Evolutionary conservation across 1,140 invertebrate genomes (phyloP).

Genomic region (Macrobrachium nipponense): DNA sequence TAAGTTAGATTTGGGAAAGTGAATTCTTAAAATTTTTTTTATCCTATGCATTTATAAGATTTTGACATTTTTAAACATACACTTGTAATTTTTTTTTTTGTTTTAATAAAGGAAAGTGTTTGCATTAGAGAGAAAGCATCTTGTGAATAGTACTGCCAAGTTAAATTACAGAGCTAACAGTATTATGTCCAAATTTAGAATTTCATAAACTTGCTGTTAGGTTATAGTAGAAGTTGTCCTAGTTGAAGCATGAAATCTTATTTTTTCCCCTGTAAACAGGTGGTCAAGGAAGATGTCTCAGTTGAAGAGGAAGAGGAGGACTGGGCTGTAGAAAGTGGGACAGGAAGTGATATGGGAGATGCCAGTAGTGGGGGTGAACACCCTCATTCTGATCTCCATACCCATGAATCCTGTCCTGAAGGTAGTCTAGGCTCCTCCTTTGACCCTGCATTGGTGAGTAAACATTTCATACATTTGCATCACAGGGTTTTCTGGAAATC

Average conservation of each 20-base stretch:
- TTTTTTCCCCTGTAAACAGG: constrained; percentile 23
- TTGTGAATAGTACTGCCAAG: too few species aligned
- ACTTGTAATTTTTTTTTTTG: too few species aligned
- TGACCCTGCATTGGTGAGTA: constrained; percentile 64
- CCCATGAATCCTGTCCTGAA: constrained; percentile 56
- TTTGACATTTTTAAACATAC: too few species aligned
- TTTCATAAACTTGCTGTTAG: too few species aligned
- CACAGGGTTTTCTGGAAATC: neutral
- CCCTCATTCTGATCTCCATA: constrained; percentile 33
- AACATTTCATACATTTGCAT: constrained; percentile 9
- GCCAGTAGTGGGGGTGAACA: constrained; percentile 53
- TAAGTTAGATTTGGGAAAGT: too few species aligned
- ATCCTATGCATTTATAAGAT: too few species aligned
- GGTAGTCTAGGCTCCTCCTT: constrained; percentile 61
- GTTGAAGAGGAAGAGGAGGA: constrained; percentile 61
- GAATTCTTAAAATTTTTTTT: too few species aligned
- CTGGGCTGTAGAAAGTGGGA: constrained; percentile 54
- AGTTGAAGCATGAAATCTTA: neutral
- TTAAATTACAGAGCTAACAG: too few species aligned
- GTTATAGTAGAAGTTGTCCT: too few species aligned
- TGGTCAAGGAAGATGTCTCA: constrained; percentile 62
- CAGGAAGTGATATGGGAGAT: constrained; percentile 60
- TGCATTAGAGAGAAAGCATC: too few species aligned
- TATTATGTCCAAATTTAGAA: too few species aligned
- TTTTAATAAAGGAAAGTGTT: too few species aligned